Percentiles rank a stretch among this genome's conserved stretches.
These are phyloP conservation scores for Caiman crocodilus DNA, from an alignment of 2,797 vertebrate species.

Conservation along the genomic window DNA sequence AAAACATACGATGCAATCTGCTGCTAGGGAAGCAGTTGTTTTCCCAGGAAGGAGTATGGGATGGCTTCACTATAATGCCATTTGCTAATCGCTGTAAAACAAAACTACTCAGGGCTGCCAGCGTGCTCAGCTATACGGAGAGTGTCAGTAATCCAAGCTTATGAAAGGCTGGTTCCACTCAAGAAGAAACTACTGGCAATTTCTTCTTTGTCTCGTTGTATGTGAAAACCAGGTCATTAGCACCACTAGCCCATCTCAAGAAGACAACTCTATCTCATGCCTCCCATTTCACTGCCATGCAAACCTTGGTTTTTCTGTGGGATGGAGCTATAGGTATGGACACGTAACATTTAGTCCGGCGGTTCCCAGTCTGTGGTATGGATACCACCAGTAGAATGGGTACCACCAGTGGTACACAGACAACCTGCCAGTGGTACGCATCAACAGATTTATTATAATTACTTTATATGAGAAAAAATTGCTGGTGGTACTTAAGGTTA, in stretches of 20 bases:
- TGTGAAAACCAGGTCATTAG: not conserved
- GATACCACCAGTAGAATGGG: too few species aligned
- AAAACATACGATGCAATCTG: not conserved
- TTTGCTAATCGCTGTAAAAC: not conserved
- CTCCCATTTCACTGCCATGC: not conserved
- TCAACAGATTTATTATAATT: too few species aligned
- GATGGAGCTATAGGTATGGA: not conserved
- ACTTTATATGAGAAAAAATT: too few species aligned
- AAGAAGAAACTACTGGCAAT: not conserved
- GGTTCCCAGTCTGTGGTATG: too few species aligned
- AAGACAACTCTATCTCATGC: not conserved
- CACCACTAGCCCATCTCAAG: not conserved
- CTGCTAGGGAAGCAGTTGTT: not conserved
- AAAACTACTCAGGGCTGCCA: not conserved
- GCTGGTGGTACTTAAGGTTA: too few species aligned
- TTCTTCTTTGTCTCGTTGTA: not conserved
- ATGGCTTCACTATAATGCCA: too few species aligned
- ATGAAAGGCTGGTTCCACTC: not conserved
- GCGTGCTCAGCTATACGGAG: not conserved
- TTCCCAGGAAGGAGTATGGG: not conserved
- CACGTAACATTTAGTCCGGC: too few species aligned
- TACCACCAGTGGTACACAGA: too few species aligned
- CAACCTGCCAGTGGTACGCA: too few species aligned
- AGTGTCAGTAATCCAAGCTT: not conserved
- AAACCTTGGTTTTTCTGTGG: not conserved